These are phyloP conservation scores for Nematopogon swammerdamellus DNA, from an alignment of 2,888 invertebrate genomes.

Conservation along the genomic window DNA sequence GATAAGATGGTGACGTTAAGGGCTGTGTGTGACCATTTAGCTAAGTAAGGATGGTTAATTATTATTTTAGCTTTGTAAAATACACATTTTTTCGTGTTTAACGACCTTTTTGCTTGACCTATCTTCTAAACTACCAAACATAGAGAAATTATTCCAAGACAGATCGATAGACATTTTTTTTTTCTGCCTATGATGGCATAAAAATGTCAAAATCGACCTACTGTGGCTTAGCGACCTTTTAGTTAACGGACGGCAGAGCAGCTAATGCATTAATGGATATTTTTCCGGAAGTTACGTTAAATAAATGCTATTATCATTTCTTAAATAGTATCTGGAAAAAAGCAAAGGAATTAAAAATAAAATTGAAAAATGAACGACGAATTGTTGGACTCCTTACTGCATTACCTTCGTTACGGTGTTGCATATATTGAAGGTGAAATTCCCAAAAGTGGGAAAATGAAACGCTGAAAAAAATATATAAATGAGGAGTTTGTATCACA, in stretches of 20 bases:
- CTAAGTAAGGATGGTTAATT: slow-evolving; percentile 2
- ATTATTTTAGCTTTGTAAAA: slow-evolving; percentile 1
- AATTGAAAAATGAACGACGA: slow-evolving; percentile 6
- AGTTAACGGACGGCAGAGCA: no score
- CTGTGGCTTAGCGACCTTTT: no score
- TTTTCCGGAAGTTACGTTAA: slow-evolving; percentile 1
- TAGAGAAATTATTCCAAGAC: no score
- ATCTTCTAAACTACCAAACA: no score
- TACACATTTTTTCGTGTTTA: neutral
- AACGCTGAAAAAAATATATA: neutral
- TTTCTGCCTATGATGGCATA: no score
- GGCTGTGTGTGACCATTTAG: slow-evolving; percentile 1
- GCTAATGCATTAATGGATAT: no score
- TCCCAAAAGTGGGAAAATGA: no score
- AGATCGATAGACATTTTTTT: no score
- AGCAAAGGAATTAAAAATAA: slow-evolving; percentile 4
- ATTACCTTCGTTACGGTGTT: no score
- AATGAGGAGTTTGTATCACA: slow-evolving; percentile 3
- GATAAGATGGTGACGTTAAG: slow-evolving; percentile 1
- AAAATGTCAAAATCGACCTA: no score
- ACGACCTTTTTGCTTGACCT: no score
- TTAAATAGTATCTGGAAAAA: slow-evolving; percentile 5
- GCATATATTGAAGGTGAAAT: no score
- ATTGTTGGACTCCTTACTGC: slow-evolving; percentile 3
- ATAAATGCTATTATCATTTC: slow-evolving; percentile 5